phyloP scores from a whole-genome alignment of 2,888 invertebrate species.

The Cabera pusaria region DNA sequence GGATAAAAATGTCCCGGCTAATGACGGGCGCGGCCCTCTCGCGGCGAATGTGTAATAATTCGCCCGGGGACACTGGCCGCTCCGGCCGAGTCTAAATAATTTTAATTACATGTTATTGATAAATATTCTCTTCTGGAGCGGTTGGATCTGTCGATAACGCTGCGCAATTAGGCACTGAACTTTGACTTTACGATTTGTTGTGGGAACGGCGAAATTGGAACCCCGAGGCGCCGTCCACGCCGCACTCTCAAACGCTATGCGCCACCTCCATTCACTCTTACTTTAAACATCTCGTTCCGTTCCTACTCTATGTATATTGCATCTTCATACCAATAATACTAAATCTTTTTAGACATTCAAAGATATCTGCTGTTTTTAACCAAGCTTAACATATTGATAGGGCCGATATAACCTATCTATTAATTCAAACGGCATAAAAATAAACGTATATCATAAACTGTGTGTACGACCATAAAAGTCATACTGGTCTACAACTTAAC shows the following conservation, averaged over 20 bases:
- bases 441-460: constrained; percentile 42
- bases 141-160: constrained; percentile 72
- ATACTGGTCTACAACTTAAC: constrained; percentile 47
- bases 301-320: too few species aligned
- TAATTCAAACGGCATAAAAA: constrained; percentile 41
- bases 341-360: constrained; percentile 2
- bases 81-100: constrained; percentile 69
- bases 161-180: constrained; percentile 77
- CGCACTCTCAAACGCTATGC: too few species aligned
- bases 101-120: constrained; percentile 83
- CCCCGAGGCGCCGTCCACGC: constrained; percentile 45
- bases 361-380: too few species aligned
- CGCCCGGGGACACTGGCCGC: constrained; percentile 65
- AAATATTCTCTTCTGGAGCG: constrained; percentile 75
- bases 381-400: background rate
- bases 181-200: constrained; percentile 77
- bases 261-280: too few species aligned
- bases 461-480: constrained; percentile 48
- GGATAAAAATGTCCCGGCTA: constrained; percentile 79
- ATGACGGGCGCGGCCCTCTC: constrained; percentile 73
- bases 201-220: constrained; percentile 73
- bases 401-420: constrained; percentile 3
- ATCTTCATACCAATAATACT: constrained; percentile 16
- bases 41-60: constrained; percentile 78
- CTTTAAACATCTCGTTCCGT: too few species aligned